Evolutionary conservation across 35 echinoderm and acorn worm species (phyloP).

Genomic region (Nesometra sesokonis): DNA sequence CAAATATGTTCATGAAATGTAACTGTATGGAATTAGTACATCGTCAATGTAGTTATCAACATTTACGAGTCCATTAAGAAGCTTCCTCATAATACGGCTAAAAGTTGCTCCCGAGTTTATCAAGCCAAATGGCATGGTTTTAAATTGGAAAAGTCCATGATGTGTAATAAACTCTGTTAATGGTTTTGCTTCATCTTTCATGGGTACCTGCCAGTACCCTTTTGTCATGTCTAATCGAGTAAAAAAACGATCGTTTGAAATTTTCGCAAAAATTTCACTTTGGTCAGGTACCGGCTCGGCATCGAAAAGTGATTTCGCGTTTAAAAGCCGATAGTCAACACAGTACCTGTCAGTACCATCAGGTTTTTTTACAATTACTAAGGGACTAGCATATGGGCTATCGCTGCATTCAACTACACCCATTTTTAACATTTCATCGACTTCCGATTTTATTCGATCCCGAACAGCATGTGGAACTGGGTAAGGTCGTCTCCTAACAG

Average conservation of each 20-base stretch:
- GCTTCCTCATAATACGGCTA: conserved; percentile 18
- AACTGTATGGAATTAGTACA: background rate
- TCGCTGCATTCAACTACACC: conserved; percentile 3
- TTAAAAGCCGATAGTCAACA: conserved; percentile 39
- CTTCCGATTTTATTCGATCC: background rate
- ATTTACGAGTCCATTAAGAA: background rate
- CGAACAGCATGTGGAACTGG: background rate
- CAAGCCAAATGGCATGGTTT: conserved; percentile 8
- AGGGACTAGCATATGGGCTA: conserved; percentile 43
- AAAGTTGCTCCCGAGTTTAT: conserved; percentile 11
- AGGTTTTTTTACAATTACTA: conserved; percentile 39
- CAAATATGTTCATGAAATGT: background rate
- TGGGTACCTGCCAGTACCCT: conserved; percentile 8
- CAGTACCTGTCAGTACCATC: conserved; percentile 40
- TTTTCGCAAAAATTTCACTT: background rate
- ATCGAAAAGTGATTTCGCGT: conserved; percentile 25
- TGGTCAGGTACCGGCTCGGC: no score
- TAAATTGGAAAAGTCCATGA: background rate
- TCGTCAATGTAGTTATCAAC: conserved; percentile 31
- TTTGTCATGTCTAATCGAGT: conserved; percentile 1
- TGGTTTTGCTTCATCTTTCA: conserved; percentile 5
- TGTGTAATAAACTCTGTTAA: conserved; percentile 18
- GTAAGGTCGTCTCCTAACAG: conserved; percentile 18
- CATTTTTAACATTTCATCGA: conserved; percentile 1
- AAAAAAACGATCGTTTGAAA: background rate